These are phyloP conservation scores for Varanus komodoensis DNA, from an alignment of 2,113 vertebrate species.

Conservation along the genomic window DNA sequence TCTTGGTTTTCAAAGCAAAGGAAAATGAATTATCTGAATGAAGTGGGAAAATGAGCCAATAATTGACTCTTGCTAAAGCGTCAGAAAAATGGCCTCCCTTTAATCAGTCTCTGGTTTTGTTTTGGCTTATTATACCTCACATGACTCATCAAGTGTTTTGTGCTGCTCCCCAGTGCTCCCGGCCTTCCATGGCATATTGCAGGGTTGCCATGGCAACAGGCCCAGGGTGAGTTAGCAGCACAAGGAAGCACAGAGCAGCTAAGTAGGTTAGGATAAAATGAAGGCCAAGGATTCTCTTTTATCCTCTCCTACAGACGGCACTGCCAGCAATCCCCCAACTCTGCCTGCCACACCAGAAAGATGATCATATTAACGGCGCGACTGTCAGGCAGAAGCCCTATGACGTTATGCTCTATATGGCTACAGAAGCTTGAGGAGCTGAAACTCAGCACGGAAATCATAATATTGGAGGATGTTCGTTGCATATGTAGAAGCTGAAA, in stretches of 20 bases:
- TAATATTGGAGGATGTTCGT: background rate
- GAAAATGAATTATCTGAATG: constrained; percentile 56
- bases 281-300: constrained; percentile 51
- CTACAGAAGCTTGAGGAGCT: background rate
- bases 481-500: background rate
- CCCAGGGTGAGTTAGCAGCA: constrained; percentile 40
- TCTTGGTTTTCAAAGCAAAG: constrained; percentile 54
- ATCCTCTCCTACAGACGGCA: constrained; percentile 34
- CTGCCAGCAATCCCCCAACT: background rate
- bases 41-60: constrained; percentile 44
- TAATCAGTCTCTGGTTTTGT: constrained; percentile 49
- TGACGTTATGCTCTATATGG: background rate
- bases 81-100: constrained; percentile 51
- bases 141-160: constrained; percentile 59
- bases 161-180: constrained; percentile 44
- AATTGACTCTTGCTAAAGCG: constrained; percentile 56
- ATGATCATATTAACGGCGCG: background rate
- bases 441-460: background rate
- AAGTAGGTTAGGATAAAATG: constrained; percentile 45
- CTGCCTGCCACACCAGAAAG: background rate
- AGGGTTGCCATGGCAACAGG: constrained; percentile 61
- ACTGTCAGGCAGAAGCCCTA: background rate
- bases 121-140: constrained; percentile 55
- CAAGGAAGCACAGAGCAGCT: constrained; percentile 48
- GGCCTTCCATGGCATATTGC: constrained; percentile 23